Evolutionary conservation across 2,888 invertebrate genomes (phyloP).

Genomic region (Dioctria rufipes): DNA sequence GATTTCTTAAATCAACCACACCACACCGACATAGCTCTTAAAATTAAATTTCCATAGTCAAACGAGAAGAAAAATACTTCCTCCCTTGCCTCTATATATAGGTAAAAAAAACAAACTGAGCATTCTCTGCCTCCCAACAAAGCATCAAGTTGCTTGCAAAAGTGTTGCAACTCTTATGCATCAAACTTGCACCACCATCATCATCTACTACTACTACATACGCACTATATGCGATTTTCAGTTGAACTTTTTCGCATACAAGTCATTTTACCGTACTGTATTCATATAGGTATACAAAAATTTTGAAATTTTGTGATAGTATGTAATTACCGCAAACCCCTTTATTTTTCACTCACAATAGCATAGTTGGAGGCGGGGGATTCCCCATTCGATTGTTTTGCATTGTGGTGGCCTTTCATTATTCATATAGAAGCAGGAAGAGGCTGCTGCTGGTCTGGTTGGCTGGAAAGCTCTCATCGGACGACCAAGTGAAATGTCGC

Average conservation of each 20-base stretch:
- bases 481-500: constrained; percentile 37
- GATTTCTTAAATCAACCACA: constrained; percentile 3
- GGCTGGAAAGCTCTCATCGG: neutral
- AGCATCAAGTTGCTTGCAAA: neutral
- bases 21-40: neutral
- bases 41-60: neutral
- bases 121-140: neutral
- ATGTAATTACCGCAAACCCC: constrained; percentile 39
- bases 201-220: too few species aligned
- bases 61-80: too few species aligned
- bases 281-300: neutral
- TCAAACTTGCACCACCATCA: too few species aligned
- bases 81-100: too few species aligned
- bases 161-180: too few species aligned
- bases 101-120: constrained; percentile 3
- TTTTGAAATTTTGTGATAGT: neutral
- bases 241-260: neutral
- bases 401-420: constrained; percentile 10
- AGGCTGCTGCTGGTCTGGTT: neutral
- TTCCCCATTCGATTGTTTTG: neutral
- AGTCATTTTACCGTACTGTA: neutral
- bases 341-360: constrained; percentile 6
- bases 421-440: neutral
- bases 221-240: neutral
- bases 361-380: neutral